Base-by-base conservation (phyloP, 2,888 invertebrate species). In the Phasia obesa region DNA sequence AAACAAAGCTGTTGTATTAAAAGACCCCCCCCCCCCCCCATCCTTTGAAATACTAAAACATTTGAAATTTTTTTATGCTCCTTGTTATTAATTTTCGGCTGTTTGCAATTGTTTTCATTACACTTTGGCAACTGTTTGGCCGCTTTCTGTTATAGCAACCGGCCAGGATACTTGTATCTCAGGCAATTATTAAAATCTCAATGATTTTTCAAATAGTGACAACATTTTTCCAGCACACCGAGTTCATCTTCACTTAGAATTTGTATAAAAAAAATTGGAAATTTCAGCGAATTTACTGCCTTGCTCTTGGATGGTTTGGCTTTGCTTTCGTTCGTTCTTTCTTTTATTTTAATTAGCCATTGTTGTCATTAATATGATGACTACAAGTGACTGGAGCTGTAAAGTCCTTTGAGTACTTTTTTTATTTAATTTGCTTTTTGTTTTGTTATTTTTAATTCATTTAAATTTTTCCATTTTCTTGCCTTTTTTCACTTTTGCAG, bases 171-270 rank as follows among this genome's bases (percentile, higher is more conserved):
- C 49, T 49, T 62, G 79, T 59, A 74, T 25, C 59, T 38, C 31
- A 67, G 83, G 55, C 79, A 83, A 79, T 83, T 83, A 79, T 79
- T 71, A 83, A 83, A 83, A 83, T 76, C 65, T 83, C 79, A 83
- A 83, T 76, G 79, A 75, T 67, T 83, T 79, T 67, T 71, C 60
- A 83, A 83, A 75, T 70, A 83, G 75, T 83, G 83, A 83, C 79
- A 82, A 70, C 65, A 71, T 83, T 79, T 79, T 83, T 83, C 78
- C 83, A 79, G 55, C 19, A 79, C 75, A 55, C 35, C 78, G 78
- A 17, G 51, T 53, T 65, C 49, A 77, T 59, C 17, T 65, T 2
- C 15, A 25, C 17, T 47, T 47, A 17, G 4, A 49, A 21, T 73
- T 53, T 17, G n/a, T 27, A 44, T 7, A 35, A 17, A 23, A 31